phyloP scores from a whole-genome alignment of 1,140 invertebrate species.

The Calycopis cecrops region DNA sequence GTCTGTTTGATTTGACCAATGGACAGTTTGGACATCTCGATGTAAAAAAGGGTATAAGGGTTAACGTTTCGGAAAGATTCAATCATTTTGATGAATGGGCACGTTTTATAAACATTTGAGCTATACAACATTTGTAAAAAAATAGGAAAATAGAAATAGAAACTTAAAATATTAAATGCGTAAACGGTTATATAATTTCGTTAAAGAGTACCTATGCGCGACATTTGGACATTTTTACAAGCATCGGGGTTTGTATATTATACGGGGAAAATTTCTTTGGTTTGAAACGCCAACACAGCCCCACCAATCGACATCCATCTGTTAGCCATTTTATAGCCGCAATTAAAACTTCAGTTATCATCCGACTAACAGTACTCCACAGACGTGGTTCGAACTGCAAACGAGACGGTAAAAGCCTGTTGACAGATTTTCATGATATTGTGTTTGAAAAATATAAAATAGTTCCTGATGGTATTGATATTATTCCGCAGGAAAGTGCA shows the following conservation, averaged over 20 bases:
- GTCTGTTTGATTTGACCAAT: neutral
- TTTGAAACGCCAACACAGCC: conserved; percentile 24
- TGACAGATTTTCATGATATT: conserved; percentile 19
- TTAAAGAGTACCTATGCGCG: neutral
- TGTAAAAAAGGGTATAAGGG: neutral
- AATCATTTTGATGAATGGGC: no score
- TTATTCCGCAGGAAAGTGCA: neutral
- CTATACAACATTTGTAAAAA: no score
- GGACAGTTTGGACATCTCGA: neutral
- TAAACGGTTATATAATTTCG: conserved; percentile 4
- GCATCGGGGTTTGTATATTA: conserved; percentile 17
- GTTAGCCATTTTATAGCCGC: conserved; percentile 24
- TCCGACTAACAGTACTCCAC: conserved; percentile 12
- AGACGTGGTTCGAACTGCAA: conserved; percentile 18
- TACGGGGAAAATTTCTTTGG: conserved; percentile 29
- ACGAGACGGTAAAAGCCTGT: conserved; percentile 15
- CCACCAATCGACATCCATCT: conserved; percentile 23
- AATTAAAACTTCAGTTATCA: conserved; percentile 20
- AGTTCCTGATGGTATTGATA: no score
- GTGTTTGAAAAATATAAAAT: conserved; percentile 2
- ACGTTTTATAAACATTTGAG: no score
- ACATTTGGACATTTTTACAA: neutral
- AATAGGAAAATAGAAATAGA: neutral
- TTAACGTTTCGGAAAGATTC: no score
- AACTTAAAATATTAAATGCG: neutral